Percentiles rank a stretch among this genome's conserved stretches.
phyloP scores from a whole-genome alignment of 2,797 vertebrate genomes.

The Lycodopsis pacificus region DNA sequence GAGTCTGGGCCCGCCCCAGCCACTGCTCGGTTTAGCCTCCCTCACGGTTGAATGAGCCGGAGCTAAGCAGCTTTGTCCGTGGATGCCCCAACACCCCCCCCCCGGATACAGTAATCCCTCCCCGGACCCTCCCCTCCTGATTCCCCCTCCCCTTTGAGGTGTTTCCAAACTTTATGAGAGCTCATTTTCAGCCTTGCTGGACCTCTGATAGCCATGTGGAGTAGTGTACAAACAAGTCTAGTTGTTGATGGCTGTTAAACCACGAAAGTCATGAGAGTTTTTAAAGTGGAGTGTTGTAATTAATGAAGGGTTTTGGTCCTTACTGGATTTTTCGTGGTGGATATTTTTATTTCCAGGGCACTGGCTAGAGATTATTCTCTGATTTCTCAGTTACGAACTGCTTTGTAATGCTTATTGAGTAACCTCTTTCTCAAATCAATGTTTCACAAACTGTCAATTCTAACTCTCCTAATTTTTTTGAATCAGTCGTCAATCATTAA shows the following conservation, averaged over 20 bases:
- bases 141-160: constrained; percentile 63
- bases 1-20: constrained; percentile 66
- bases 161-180: constrained; percentile 69
- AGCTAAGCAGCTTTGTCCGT: constrained; percentile 83
- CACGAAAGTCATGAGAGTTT: constrained; percentile 7
- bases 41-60: constrained; percentile 70
- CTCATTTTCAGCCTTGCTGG: constrained; percentile 60
- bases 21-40: constrained; percentile 71
- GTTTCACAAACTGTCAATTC: constrained; percentile 29
- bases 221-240: constrained; percentile 46
- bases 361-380: background rate
- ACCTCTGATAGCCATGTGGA: constrained; percentile 42
- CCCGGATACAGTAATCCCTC: constrained; percentile 77
- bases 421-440: constrained; percentile 28
- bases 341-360: background rate
- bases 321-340: background rate
- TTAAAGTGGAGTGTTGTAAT: background rate
- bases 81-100: constrained; percentile 66
- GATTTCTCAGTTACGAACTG: background rate
- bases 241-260: constrained; percentile 30
- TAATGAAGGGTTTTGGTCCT: constrained; percentile 19
- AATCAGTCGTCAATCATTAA: constrained; percentile 5
- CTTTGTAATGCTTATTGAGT: constrained; percentile 25
- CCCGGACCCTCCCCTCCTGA: constrained; percentile 56
- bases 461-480: constrained; percentile 31